Evolutionary conservation across 2,113 vertebrate genomes (phyloP).

Genomic region (Mormyrus iriodes): DNA sequence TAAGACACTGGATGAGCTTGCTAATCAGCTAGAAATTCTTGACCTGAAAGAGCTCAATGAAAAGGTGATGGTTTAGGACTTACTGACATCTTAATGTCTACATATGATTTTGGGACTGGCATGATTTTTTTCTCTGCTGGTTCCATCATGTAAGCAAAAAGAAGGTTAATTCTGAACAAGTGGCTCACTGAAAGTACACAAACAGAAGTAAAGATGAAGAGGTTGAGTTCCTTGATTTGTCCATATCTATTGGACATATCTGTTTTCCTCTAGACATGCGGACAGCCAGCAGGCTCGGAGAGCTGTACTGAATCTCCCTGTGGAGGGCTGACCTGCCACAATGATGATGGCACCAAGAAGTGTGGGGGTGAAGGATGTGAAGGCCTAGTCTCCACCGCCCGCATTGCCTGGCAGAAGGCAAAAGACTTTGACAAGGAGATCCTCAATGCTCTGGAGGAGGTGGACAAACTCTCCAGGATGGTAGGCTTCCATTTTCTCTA

Average conservation of each 20-base stretch:
- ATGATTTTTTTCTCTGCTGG: background rate
- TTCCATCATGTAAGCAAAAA: background rate
- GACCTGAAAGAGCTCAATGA: conserved; percentile 73
- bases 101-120: background rate
- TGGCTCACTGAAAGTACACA: background rate
- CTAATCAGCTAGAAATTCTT: conserved; percentile 81
- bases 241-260: background rate
- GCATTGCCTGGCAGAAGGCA: conserved; percentile 71
- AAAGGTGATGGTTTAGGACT: conserved; percentile 58
- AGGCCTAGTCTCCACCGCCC: conserved; percentile 67
- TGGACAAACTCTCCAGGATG: conserved; percentile 88
- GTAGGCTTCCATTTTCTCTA: conserved; percentile 53
- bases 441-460: conserved; percentile 76
- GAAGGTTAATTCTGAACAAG: background rate
- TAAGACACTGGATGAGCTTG: conserved; percentile 78
- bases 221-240: background rate
- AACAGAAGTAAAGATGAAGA: background rate
- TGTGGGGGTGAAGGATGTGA: conserved; percentile 81
- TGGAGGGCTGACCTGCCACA: conserved; percentile 74
- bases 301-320: conserved; percentile 66
- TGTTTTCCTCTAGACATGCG: conserved; percentile 69
- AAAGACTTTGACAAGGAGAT: conserved; percentile 82
- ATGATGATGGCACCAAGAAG: conserved; percentile 60
- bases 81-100: background rate
- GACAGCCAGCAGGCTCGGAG: conserved; percentile 64